Percentiles rank a stretch among this genome's conserved stretches.
phyloP scores from a whole-genome alignment of 1,140 invertebrate species.

The Paramacrobiotus metropolitanus region DNA sequence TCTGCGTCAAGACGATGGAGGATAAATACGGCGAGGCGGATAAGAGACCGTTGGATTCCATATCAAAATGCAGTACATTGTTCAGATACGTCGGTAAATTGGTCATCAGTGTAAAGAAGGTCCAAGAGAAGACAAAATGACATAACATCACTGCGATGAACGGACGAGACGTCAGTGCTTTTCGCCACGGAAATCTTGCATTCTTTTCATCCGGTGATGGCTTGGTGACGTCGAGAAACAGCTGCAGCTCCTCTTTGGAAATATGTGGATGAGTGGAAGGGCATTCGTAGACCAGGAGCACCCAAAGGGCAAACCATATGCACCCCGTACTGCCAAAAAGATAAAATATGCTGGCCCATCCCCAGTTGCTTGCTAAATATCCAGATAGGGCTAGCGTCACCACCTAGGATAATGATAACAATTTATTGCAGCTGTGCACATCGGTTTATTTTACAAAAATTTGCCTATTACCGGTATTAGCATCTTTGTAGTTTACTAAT shows the following conservation, averaged over 20 bases:
- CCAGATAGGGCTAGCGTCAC: background rate
- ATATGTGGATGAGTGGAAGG: slow-evolving; percentile 7
- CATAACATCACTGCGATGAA: slow-evolving; percentile 72
- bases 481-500: background rate
- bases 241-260: background rate
- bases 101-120: slow-evolving; percentile 78
- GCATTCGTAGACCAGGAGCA: slow-evolving; percentile 48
- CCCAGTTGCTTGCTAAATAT: slow-evolving; percentile 14
- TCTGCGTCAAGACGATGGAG: background rate
- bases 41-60: slow-evolving; percentile 19
- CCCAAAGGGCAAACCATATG: slow-evolving; percentile 61
- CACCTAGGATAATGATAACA: background rate
- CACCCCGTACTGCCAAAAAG: slow-evolving; percentile 48
- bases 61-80: slow-evolving; percentile 57
- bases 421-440: background rate
- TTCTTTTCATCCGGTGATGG: background rate
- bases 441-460: background rate
- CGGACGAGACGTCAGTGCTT: slow-evolving; percentile 50
- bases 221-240: background rate
- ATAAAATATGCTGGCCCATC: slow-evolving; percentile 64
- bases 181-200: slow-evolving; percentile 30
- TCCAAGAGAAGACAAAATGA: slow-evolving; percentile 85
- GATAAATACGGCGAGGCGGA: background rate
- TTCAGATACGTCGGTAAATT: slow-evolving; percentile 83
- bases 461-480: background rate